A percentile compares a stretch with the other conserved stretches of the same genome.
Conservation (phyloP, 1,140 invertebrate species). For the Saccostrea glomerata region DNA sequence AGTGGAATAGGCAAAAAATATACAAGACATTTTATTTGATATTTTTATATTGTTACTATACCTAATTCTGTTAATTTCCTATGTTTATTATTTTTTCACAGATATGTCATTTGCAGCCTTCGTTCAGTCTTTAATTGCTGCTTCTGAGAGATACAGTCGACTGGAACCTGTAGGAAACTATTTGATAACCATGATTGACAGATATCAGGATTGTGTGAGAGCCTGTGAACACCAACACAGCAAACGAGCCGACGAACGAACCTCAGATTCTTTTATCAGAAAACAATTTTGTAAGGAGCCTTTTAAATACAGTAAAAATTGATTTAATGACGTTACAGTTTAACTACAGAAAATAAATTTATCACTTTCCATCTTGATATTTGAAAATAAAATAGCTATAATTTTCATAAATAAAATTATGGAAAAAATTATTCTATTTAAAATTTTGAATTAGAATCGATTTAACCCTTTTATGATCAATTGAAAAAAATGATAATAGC, state of each 20-base stretch:
- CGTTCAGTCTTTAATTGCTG: constrained; percentile 64
- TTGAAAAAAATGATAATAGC: too few relatives aligned
- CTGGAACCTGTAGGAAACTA: constrained; percentile 55
- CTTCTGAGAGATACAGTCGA: constrained; percentile 54
- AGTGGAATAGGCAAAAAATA: too few relatives aligned
- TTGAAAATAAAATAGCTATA: background rate
- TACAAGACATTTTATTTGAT: too few relatives aligned
- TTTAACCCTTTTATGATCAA: too few relatives aligned
- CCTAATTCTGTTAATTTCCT: too few relatives aligned
- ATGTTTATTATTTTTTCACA: constrained; percentile 52
- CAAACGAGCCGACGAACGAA: constrained; percentile 59
- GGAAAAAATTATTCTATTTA: background rate
- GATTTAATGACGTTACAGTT: background rate
- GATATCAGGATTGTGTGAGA: constrained; percentile 70
- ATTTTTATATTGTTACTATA: too few relatives aligned
- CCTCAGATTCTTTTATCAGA: constrained; percentile 49
- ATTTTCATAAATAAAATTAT: background rate
- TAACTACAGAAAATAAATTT: background rate
- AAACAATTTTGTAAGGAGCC: constrained; percentile 52
- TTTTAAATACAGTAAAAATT: background rate
- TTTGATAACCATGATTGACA: constrained; percentile 63
- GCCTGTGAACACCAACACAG: constrained; percentile 73
- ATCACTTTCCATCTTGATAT: background rate
- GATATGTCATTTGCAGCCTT: constrained; percentile 70
- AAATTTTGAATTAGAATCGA: background rate